These are phyloP conservation scores for Cichladusa arquata DNA, from an alignment of 2,113 vertebrate species.

Conservation along the genomic window DNA sequence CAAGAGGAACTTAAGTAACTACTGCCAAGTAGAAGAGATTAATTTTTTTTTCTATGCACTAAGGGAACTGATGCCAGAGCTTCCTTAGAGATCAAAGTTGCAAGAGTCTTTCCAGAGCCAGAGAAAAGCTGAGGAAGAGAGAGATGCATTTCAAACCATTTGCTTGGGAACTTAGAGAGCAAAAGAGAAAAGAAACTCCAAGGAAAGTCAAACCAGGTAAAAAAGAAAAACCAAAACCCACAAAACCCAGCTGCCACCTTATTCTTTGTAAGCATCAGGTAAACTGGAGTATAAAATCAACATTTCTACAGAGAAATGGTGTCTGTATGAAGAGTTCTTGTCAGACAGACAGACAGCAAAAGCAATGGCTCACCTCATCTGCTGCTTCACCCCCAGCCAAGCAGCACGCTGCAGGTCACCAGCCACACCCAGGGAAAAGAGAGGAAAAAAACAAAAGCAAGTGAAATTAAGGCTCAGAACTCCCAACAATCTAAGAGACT, in stretches of 20 bases:
- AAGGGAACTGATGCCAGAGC: not conserved
- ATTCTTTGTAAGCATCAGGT: not conserved
- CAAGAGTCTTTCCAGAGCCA: not conserved
- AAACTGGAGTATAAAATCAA: not conserved
- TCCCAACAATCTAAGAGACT: not conserved
- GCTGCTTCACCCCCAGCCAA: constrained; percentile 92
- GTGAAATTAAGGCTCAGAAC: constrained; percentile 39
- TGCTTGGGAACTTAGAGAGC: not conserved
- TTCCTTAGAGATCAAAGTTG: not conserved
- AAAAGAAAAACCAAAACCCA: not conserved
- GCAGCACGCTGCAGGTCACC: constrained; percentile 81
- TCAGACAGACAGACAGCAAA: not conserved
- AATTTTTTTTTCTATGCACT: not conserved
- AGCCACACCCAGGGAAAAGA: constrained; percentile 63
- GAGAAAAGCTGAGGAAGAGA: not conserved
- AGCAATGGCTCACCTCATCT: constrained; percentile 82
- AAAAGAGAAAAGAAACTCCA: not conserved
- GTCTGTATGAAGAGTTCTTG: not conserved
- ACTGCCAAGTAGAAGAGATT: not conserved
- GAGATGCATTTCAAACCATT: not conserved
- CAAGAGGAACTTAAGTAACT: not conserved
- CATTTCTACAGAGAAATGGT: not conserved
- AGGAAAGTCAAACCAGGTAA: not conserved
- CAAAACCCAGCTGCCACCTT: not conserved
- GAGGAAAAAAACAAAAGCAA: not conserved